Evolutionary conservation across 1,140 invertebrate species (phyloP).

Genomic region (Eriocheir sinensis): DNA sequence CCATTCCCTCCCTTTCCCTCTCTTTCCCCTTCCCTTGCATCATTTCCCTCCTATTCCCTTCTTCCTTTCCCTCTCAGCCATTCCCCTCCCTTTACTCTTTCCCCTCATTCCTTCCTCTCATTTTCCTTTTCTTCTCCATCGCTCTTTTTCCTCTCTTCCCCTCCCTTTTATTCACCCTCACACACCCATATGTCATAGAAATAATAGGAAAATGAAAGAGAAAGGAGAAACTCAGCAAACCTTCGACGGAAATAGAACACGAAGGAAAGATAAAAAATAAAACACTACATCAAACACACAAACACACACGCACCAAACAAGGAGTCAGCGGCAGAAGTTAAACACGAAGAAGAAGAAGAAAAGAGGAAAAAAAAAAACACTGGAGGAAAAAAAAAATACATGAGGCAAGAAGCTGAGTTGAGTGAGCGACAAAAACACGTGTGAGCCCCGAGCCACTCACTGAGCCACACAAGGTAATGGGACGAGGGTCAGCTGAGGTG

Average conservation of each 20-base stretch:
- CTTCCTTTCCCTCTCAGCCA: background rate
- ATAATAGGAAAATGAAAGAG: background rate
- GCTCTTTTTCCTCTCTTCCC: too few species aligned
- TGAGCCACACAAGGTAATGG: background rate
- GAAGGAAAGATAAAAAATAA: background rate
- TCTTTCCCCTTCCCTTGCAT: background rate
- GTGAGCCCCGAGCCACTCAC: too few species aligned
- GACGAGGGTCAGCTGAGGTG: background rate
- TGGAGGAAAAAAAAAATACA: slow-evolving; percentile 26
- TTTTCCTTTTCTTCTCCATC: too few species aligned
- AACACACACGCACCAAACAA: background rate
- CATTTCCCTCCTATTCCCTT: background rate
- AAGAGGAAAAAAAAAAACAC: background rate
- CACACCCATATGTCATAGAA: too few species aligned
- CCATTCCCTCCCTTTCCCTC: background rate
- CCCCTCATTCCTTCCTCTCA: background rate
- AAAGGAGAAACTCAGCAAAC: background rate
- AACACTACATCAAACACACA: background rate
- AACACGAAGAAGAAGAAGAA: background rate
- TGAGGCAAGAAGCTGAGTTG: too few species aligned
- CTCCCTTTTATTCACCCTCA: too few species aligned
- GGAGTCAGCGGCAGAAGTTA: background rate
- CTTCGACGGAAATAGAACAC: background rate
- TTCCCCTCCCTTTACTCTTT: background rate
- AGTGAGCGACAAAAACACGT: background rate